Conservation (phyloP, 2,113 vertebrate genomes). For the Rhynchomys soricoides region DNA sequence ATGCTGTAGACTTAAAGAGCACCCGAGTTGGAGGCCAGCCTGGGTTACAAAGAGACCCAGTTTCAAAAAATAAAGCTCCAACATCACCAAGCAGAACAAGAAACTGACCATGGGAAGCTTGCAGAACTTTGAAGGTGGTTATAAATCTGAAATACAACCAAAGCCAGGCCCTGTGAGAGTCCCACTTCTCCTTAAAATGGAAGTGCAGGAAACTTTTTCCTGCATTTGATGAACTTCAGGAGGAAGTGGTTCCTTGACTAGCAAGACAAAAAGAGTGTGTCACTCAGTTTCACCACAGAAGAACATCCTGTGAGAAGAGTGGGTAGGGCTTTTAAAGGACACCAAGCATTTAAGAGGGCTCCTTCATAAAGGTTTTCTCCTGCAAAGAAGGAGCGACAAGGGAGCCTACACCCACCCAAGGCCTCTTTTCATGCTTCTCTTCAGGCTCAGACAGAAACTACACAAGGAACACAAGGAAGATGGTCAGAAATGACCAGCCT, state of each 20-base stretch:
- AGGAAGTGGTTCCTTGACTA: background rate
- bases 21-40: no score
- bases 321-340: background rate
- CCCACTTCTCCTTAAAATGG: background rate
- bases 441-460: background rate
- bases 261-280: background rate
- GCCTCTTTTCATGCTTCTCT: background rate
- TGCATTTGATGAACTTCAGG: background rate
- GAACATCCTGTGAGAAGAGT: background rate
- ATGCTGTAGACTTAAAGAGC: background rate
- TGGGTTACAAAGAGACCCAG: background rate
- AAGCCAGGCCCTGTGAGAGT: accelerated
- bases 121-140: background rate
- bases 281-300: background rate
- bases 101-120: background rate
- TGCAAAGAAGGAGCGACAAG: background rate
- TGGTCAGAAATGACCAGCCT: background rate
- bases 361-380: background rate
- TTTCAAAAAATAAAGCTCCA: background rate
- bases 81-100: background rate
- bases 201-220: background rate
- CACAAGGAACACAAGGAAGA: background rate
- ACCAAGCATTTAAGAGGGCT: background rate
- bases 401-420: accelerated
- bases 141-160: background rate